These are phyloP conservation scores for Aphodius granarius DNA, from an alignment of 2,888 invertebrate genomes.

Conservation along the genomic window DNA sequence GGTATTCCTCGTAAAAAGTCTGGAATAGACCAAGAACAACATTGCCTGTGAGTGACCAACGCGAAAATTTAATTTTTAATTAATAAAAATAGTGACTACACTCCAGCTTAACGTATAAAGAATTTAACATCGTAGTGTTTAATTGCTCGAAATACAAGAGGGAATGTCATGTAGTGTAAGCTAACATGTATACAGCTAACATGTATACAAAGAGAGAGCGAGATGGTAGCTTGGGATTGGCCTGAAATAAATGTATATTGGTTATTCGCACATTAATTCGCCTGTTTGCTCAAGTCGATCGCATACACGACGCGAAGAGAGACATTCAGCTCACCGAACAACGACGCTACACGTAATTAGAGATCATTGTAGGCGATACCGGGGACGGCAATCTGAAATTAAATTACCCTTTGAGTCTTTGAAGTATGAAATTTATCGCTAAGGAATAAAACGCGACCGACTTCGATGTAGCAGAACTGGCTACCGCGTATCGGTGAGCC, in stretches of 20 bases:
- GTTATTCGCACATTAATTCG: background rate
- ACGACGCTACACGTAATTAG: background rate
- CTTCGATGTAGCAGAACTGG: background rate
- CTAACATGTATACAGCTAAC: too few species aligned
- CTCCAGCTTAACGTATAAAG: too few species aligned
- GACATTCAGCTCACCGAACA: background rate
- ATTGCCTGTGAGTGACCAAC: background rate
- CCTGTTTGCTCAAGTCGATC: background rate
- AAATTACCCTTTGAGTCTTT: slow-evolving; percentile 2
- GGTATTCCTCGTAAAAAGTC: background rate
- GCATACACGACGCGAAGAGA: background rate
- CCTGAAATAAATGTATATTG: background rate
- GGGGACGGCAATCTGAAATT: slow-evolving; percentile 1
- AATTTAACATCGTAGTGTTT: too few species aligned
- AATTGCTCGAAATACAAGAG: too few species aligned
- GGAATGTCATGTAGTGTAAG: too few species aligned
- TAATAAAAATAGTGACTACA: too few species aligned
- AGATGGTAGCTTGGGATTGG: background rate
- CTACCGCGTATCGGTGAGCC: background rate
- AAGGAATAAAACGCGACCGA: background rate
- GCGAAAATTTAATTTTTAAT: background rate
- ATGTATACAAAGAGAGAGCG: too few species aligned
- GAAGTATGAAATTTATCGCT: background rate
- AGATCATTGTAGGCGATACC: background rate
- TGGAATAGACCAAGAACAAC: background rate